These are phyloP conservation scores for Ctenopoma multispine DNA, from an alignment of 2,797 vertebrate species.

Conservation along the genomic window DNA sequence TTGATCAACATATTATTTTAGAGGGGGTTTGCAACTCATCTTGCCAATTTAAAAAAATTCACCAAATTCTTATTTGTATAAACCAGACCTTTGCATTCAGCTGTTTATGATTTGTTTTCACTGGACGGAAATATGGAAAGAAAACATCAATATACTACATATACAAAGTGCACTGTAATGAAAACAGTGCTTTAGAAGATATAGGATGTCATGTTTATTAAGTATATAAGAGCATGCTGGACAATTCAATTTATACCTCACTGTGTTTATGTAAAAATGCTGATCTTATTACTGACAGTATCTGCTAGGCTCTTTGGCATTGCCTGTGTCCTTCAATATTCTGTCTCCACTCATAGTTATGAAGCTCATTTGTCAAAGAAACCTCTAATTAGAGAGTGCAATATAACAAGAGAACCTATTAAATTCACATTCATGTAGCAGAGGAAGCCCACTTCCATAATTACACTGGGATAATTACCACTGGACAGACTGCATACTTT, in stretches of 20 bases:
- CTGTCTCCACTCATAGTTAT: constrained; percentile 15
- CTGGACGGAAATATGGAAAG: not conserved
- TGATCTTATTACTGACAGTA: constrained; percentile 32
- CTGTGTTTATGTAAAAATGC: constrained; percentile 29
- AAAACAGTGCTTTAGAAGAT: not conserved
- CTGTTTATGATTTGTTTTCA: not conserved
- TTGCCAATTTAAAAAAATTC: no score
- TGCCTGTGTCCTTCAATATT: constrained; percentile 41
- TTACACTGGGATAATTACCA: constrained; percentile 42
- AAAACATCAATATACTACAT: not conserved
- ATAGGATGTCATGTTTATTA: not conserved
- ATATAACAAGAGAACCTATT: constrained; percentile 26
- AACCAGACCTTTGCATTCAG: no score
- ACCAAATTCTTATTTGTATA: no score
- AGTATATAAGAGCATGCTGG: constrained; percentile 8
- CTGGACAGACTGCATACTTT: constrained; percentile 2
- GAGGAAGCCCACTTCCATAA: constrained; percentile 28
- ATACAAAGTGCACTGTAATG: constrained; percentile 3
- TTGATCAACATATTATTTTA: no score
- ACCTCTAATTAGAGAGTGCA: constrained; percentile 47
- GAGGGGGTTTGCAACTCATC: no score
- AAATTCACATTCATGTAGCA: constrained; percentile 41
- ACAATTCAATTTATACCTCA: not conserved
- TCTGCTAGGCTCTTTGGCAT: constrained; percentile 38
- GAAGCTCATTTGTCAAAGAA: constrained; percentile 54